These are phyloP conservation scores for Margaritifera margaritifera DNA, from an alignment of 2,888 invertebrate genomes.

Conservation along the genomic window DNA sequence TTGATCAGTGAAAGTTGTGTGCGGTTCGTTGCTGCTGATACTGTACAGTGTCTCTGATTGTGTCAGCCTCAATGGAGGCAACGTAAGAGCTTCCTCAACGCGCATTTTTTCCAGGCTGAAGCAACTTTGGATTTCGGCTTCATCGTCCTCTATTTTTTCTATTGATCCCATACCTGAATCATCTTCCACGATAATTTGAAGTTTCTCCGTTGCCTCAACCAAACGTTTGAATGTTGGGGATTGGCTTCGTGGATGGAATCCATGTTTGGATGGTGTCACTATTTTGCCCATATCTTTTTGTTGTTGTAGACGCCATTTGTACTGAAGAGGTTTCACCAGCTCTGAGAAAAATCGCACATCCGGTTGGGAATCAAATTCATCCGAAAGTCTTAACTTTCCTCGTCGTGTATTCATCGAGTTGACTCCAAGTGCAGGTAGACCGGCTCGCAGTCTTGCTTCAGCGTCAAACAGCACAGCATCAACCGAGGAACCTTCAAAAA, in stretches of 20 bases:
- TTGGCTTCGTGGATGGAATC: slow-evolving; percentile 54
- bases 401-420: slow-evolving; percentile 28
- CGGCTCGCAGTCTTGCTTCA: slow-evolving; percentile 32
- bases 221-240: slow-evolving; percentile 59
- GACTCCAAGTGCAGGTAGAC: slow-evolving; percentile 36
- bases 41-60: too few relatives aligned
- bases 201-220: slow-evolving; percentile 49
- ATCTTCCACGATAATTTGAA: slow-evolving; percentile 33
- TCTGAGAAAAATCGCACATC: slow-evolving; percentile 48
- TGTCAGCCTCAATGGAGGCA: too few relatives aligned
- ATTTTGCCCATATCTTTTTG: slow-evolving; percentile 39
- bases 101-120: slow-evolving; percentile 1
- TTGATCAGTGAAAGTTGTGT: too few relatives aligned
- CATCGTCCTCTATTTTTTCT: slow-evolving; percentile 3
- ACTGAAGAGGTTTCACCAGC: slow-evolving; percentile 49
- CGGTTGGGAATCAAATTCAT: slow-evolving; percentile 20
- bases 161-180: slow-evolving; percentile 6
- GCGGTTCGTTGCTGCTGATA: too few relatives aligned
- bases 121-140: slow-evolving; percentile 24
- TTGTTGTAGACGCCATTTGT: slow-evolving; percentile 36
- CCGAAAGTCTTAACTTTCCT: slow-evolving; percentile 10
- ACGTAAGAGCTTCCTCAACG: too few relatives aligned
- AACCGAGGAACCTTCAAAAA: slow-evolving; percentile 33
- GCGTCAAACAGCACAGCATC: slow-evolving; percentile 34
- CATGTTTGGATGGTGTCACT: slow-evolving; percentile 53